Evolutionary conservation across 2,113 vertebrate species (phyloP).

Genomic region (Vidua chalybeata): DNA sequence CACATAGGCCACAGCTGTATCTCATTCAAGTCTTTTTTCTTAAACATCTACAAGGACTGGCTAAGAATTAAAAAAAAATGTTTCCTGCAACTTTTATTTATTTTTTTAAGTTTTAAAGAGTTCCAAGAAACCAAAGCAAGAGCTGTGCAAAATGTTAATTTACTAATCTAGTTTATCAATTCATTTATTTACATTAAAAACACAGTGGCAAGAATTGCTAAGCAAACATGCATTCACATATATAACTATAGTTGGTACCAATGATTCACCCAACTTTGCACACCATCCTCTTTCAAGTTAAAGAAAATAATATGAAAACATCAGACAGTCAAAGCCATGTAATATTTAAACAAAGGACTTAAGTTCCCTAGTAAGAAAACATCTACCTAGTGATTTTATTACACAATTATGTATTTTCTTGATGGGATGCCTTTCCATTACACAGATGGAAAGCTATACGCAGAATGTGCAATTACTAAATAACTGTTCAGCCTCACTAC

Average conservation of each 20-base stretch:
- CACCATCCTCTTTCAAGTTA: neutral
- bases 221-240: neutral
- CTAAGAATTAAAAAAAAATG: neutral
- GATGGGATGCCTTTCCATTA: neutral
- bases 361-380: neutral
- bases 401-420: neutral
- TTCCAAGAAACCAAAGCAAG: neutral
- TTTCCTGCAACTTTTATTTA: neutral
- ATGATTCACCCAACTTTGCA: neutral
- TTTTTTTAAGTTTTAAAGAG: neutral
- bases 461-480: neutral
- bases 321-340: neutral
- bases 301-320: neutral
- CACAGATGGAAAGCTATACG: neutral
- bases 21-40: neutral
- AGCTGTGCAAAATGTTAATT: neutral
- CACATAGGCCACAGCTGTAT: neutral
- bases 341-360: neutral
- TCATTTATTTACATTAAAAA: neutral
- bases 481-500: neutral
- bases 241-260: neutral
- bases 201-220: neutral
- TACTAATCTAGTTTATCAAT: neutral
- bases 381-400: neutral
- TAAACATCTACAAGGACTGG: neutral